Evolutionary conservation across 2,888 invertebrate species (phyloP).

Genomic region (Macrophya annulata): DNA sequence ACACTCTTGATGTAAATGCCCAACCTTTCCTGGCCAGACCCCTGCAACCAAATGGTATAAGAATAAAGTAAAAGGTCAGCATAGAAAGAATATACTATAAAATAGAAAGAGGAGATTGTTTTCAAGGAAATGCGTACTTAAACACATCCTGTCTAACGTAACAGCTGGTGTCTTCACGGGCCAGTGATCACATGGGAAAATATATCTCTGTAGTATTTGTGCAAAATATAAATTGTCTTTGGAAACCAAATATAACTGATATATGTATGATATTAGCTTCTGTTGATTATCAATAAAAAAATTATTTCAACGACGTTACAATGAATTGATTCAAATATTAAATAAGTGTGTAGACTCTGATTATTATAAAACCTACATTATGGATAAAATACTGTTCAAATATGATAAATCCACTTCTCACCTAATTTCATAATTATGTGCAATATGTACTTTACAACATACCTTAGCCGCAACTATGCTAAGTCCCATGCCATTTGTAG

Average conservation of each 20-base stretch:
- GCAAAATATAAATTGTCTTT: background rate
- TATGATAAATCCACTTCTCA: background rate
- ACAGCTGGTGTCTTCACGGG: slow-evolving; percentile 63
- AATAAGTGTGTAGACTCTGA: background rate
- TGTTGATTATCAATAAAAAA: background rate
- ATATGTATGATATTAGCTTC: background rate
- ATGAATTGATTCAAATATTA: background rate
- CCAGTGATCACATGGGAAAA: slow-evolving; percentile 62
- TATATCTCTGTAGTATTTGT: slow-evolving; percentile 18
- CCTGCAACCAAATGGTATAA: slow-evolving; percentile 79
- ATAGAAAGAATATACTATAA: slow-evolving; percentile 74
- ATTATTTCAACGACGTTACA: background rate
- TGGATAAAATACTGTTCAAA: slow-evolving; percentile 1
- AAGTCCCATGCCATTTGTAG: slow-evolving; percentile 97
- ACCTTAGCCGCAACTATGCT: slow-evolving; percentile 99
- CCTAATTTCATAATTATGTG: background rate
- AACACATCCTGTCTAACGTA: slow-evolving; percentile 64
- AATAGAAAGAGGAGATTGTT: slow-evolving; percentile 50
- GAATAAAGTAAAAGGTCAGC: slow-evolving; percentile 50
- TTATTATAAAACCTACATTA: background rate
- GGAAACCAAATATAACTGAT: background rate
- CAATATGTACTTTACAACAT: slow-evolving; percentile 64
- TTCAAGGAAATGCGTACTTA: slow-evolving; percentile 64
- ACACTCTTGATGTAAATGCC: slow-evolving; percentile 99
- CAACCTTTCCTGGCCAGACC: slow-evolving; percentile 89